Evolutionary conservation across 2,888 invertebrate genomes (phyloP), one percentile per base, ranked within the genome.

Genomic region (Drosophila prostipennis): DNA sequence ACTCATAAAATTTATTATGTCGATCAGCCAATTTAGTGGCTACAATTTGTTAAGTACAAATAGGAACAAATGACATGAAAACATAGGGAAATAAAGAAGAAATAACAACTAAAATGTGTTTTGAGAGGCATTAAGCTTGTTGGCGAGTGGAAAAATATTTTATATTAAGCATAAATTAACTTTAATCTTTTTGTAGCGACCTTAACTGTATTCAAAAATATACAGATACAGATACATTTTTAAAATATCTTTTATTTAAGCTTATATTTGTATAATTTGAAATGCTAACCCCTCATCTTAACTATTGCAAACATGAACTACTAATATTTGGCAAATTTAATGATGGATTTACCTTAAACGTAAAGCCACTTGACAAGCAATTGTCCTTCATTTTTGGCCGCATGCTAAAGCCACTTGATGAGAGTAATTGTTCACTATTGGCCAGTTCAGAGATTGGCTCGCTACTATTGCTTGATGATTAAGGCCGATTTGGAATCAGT

Each of bases 401-500:
- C 46, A 32, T 46, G 14, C 0, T 32, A 32, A 46, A 16, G 56
- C 56, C 37, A 29, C 55, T 37, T 16, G 29, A 43, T 42, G 11
- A 14, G n/a, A 26, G 14, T 46, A 29, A 13, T 46, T 29, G 29
- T 29, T 46, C 14, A 46, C 11, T 29, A 29, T 46, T 16, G 14
- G 29, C 46, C 46, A 29, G 46, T 11, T 29, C 14, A 14, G 13
- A 16, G 19, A 29, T 46, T 56, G 54, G 34, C 34, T 36, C 23
- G 53, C 11, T 14, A 53, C 53, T 59, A 58, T 43, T 57, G 58
- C 58, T 42, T 14, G 5, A 26, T 59, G 29, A 23, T 16, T n/a
- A 40, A 48, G 32, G 64, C 46, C 40, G 11, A 40, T 26, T 46
- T 32, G 7, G n/a, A 48, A 34, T 64, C 61, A 61, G 40, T 61